Base-by-base conservation (phyloP, 1,140 invertebrate genomes). In the Diuraphis noxia region DNA sequence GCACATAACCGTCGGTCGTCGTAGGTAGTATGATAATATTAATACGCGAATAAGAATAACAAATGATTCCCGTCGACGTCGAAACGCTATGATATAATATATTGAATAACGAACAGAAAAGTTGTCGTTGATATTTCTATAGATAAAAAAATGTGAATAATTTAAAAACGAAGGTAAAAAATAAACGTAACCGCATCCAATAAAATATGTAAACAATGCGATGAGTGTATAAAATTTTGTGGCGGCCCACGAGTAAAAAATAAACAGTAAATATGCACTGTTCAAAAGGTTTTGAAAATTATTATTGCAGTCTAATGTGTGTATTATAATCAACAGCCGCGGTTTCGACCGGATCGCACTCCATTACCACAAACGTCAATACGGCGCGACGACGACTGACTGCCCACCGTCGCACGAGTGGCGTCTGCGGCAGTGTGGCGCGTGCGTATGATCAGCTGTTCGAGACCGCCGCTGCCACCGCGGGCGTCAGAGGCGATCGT, bases 401-500 rank as follows among this genome's bases (percentile, higher is more conserved):
- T 23, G 63, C 38, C n/a, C 23, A 46, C 34, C 36, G 88, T 81
- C 89, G 77, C 77, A 82, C 77, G 77, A 91, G 72, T 34, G 77
- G 36, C 77, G 72, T 25, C 36, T 23, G 43, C 41, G 63, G 88
- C 89, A 77, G 25, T 23, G 43, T n/a, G 63, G 88, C 89, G 89
- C 89, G 89, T 91, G 89, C 89, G 89, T 91, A 91, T 72, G n/a
- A 72, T 82, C 89, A 91, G 89, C 89, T 91, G 89, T 91, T 91
- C 43, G 21, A 21, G 40, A 40, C 38, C 19, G 30, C 77, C 40
- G 25, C 43, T 34, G 43, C 77, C 52, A 21, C 21, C 25, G 52
- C 30, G 3, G 1, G 0, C 36, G 2, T 13, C 34, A 30, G 49
- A 1, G 36, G 34, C n/a, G 85, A 46, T n/a, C 40, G 4, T 25